Percentiles rank a stretch among this genome's conserved stretches.
These are phyloP conservation scores for Hippocampus guttulatus DNA, from an alignment of 2,113 vertebrate species.

Conservation along the genomic window DNA sequence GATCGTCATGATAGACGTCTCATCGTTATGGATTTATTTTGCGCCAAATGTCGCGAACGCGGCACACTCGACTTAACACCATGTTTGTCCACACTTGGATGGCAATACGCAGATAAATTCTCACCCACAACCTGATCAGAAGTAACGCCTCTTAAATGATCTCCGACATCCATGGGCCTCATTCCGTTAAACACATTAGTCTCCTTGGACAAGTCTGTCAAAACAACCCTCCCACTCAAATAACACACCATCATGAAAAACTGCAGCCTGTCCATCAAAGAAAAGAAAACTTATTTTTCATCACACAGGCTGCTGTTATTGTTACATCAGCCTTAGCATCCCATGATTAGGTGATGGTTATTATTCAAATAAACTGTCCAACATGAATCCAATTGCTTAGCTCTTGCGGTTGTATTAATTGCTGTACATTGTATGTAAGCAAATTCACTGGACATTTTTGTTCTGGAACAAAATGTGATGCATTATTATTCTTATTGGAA, in stretches of 20 bases:
- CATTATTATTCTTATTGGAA: too few species aligned
- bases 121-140: slow-evolving; percentile 62
- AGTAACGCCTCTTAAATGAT: slow-evolving; percentile 63
- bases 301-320: slow-evolving; percentile 18
- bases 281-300: slow-evolving; percentile 37
- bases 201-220: slow-evolving; percentile 67
- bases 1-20: slow-evolving; percentile 47
- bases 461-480: too few species aligned
- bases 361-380: neutral
- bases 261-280: slow-evolving; percentile 53
- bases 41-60: neutral
- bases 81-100: slow-evolving; percentile 56
- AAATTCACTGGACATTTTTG: too few species aligned
- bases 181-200: slow-evolving; percentile 65
- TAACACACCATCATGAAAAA: slow-evolving; percentile 61
- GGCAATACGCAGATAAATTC: slow-evolving; percentile 63
- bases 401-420: neutral
- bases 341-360: slow-evolving; percentile 1
- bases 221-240: slow-evolving; percentile 55
- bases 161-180: slow-evolving; percentile 56
- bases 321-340: slow-evolving; percentile 12
- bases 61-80: slow-evolving; percentile 19
- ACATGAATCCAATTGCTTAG: neutral
- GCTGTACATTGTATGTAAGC: too few species aligned
- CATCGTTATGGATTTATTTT: slow-evolving; percentile 2